Conservation (phyloP, 2,888 invertebrate genomes). For the Oscheius onirici region DNA sequence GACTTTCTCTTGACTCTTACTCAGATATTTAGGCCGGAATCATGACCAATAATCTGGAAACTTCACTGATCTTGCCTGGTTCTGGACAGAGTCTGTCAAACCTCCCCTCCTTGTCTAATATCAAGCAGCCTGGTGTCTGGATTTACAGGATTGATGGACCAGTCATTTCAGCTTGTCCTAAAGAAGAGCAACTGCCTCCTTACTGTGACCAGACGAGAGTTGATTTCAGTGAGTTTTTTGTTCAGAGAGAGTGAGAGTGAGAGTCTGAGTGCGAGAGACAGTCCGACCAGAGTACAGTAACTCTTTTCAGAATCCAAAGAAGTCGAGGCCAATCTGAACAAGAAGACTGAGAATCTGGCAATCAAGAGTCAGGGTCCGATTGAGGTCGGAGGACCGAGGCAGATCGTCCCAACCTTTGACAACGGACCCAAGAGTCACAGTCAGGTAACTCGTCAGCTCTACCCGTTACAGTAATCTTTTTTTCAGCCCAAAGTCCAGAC, state of each 20-base stretch:
- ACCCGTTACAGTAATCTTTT: conserved; percentile 17
- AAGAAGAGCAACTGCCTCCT: conserved; percentile 63
- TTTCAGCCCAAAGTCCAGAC: conserved; percentile 29
- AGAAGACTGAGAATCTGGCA: conserved; percentile 19
- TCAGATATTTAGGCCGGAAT: conserved; percentile 57
- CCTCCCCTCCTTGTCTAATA: conserved; percentile 64
- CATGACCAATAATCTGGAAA: conserved; percentile 60
- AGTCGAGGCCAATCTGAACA: conserved; percentile 18
- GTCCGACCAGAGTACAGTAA: not conserved
- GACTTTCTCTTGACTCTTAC: not conserved
- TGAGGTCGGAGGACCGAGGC: conserved; percentile 29
- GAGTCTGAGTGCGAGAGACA: too few species aligned
- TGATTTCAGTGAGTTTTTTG: conserved; percentile 15
- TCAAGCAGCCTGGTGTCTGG: conserved; percentile 68
- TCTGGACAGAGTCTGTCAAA: conserved; percentile 68
- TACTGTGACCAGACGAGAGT: conserved; percentile 64
- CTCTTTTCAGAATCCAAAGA: conserved; percentile 9
- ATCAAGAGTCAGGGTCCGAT: not conserved
- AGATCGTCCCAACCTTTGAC: conserved; percentile 41
- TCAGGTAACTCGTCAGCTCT: conserved; percentile 36
- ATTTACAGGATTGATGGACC: conserved; percentile 62
- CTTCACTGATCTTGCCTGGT: conserved; percentile 67
- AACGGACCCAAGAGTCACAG: conserved; percentile 7
- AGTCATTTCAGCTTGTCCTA: conserved; percentile 60
- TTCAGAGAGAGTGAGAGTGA: too few species aligned